A percentile compares a stretch with the other conserved stretches of the same genome.
phyloP scores from a whole-genome alignment of 1,140 invertebrate genomes.

The Popillia japonica region DNA sequence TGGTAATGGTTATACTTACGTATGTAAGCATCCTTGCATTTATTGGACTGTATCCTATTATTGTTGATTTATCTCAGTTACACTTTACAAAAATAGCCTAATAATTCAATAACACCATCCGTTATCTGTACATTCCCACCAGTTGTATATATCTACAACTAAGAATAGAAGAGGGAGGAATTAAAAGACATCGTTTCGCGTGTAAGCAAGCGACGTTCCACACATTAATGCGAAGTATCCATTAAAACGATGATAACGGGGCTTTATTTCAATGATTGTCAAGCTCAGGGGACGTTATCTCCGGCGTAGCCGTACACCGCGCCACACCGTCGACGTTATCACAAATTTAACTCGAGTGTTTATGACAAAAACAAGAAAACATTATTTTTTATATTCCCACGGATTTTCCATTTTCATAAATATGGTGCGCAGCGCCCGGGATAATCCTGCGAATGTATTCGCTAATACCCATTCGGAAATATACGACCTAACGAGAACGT shows the following conservation, averaged over 20 bases:
- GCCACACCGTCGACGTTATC: slow-evolving; percentile 33
- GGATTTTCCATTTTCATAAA: slow-evolving; percentile 35
- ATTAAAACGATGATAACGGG: slow-evolving; percentile 47
- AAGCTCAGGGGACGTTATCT: slow-evolving; percentile 44
- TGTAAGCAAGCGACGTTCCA: slow-evolving; percentile 39
- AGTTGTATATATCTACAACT: not conserved
- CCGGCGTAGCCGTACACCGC: not conserved
- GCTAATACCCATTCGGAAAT: slow-evolving; percentile 19
- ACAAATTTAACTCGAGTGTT: slow-evolving; percentile 40
- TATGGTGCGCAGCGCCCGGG: slow-evolving; percentile 22
- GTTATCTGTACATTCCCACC: not conserved
- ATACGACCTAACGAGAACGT: slow-evolving; percentile 22
- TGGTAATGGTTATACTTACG: no score
- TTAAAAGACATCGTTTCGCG: slow-evolving; percentile 36
- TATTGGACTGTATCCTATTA: not conserved
- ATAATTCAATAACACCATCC: not conserved
- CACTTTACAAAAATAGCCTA: not conserved
- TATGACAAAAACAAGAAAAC: slow-evolving; percentile 41
- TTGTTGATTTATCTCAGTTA: not conserved
- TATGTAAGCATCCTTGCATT: no score
- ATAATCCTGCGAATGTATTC: slow-evolving; percentile 21
- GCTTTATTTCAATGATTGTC: slow-evolving; percentile 50
- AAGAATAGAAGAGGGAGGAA: not conserved
- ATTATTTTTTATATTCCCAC: slow-evolving; percentile 35
- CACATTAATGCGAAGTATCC: slow-evolving; percentile 48